These are phyloP conservation scores for Drosophila miranda DNA, from an alignment of 1,140 invertebrate species.

Conservation along the genomic window DNA sequence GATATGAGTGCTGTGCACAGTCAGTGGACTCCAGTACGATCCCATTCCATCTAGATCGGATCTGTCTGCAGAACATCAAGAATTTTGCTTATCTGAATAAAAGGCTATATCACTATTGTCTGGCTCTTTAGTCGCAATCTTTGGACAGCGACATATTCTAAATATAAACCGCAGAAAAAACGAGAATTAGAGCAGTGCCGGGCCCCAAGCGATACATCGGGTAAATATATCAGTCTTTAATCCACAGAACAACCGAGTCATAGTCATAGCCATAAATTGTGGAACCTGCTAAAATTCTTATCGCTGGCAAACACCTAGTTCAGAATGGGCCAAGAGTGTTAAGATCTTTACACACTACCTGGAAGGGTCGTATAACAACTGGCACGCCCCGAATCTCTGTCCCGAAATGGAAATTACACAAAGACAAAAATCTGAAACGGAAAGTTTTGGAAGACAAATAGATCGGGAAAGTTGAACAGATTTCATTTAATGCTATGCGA, in stretches of 20 bases:
- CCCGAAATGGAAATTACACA: constrained; percentile 16
- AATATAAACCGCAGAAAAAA: constrained; percentile 2
- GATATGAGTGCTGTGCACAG: neutral
- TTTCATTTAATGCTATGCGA: too few relatives aligned
- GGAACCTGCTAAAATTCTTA: constrained; percentile 11
- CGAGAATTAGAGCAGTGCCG: too few relatives aligned
- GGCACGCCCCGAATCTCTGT: constrained; percentile 1
- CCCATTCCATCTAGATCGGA: neutral
- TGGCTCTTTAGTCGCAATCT: neutral
- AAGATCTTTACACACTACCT: constrained; percentile 21
- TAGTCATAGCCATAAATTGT: constrained; percentile 13
- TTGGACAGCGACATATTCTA: constrained; percentile 3
- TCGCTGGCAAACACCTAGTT: constrained; percentile 39
- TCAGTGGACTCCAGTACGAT: constrained; percentile 6
- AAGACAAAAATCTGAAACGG: constrained; percentile 44
- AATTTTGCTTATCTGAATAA: constrained; percentile 12
- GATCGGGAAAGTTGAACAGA: too few relatives aligned
- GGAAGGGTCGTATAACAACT: constrained; percentile 18
- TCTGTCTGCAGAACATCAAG: neutral
- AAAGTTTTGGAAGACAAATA: constrained; percentile 36
- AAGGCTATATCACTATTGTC: neutral
- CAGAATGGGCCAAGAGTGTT: constrained; percentile 26
- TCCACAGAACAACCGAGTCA: neutral
- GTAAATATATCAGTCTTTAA: neutral
- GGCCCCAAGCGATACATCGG: too few relatives aligned